Evolutionary conservation across 2,888 invertebrate genomes (phyloP).

Genomic region (Lissonota sp.): DNA sequence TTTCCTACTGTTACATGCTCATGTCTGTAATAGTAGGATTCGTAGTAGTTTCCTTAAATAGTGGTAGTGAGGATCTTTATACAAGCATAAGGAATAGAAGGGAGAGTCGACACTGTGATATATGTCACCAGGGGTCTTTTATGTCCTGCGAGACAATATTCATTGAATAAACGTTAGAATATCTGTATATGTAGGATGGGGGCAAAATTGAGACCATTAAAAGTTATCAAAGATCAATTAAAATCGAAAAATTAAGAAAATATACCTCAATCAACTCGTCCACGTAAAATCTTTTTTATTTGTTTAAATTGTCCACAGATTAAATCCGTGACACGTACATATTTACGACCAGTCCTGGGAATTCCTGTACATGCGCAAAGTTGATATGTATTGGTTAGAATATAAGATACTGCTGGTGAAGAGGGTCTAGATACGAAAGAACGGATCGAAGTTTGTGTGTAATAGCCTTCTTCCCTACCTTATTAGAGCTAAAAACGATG

Average conservation of each 20-base stretch:
- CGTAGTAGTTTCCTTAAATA: not conserved
- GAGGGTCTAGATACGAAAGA: slow-evolving; percentile 22
- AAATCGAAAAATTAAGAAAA: too few species aligned
- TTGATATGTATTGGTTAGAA: not conserved
- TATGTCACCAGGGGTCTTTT: not conserved
- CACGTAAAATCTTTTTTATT: not conserved
- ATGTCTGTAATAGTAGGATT: slow-evolving; percentile 1
- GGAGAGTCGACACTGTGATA: not conserved
- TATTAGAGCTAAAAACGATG: slow-evolving; percentile 28
- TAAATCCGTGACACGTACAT: slow-evolving; percentile 10
- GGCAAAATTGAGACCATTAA: too few species aligned
- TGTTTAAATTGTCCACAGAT: too few species aligned
- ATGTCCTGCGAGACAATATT: slow-evolving; percentile 40
- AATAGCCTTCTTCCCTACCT: slow-evolving; percentile 24
- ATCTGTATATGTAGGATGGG: too few species aligned
- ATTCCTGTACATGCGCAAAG: not conserved
- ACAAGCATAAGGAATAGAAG: too few species aligned
- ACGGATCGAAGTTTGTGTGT: slow-evolving; percentile 43
- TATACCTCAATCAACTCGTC: too few species aligned
- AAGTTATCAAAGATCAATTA: too few species aligned
- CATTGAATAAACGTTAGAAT: slow-evolving; percentile 52
- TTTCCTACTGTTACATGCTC: not conserved
- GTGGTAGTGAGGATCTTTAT: not conserved
- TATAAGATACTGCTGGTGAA: slow-evolving; percentile 7
- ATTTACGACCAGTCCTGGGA: slow-evolving; percentile 12